These are phyloP conservation scores for Florisuga fusca DNA, from an alignment of 2,797 vertebrate species.

Conservation along the genomic window DNA sequence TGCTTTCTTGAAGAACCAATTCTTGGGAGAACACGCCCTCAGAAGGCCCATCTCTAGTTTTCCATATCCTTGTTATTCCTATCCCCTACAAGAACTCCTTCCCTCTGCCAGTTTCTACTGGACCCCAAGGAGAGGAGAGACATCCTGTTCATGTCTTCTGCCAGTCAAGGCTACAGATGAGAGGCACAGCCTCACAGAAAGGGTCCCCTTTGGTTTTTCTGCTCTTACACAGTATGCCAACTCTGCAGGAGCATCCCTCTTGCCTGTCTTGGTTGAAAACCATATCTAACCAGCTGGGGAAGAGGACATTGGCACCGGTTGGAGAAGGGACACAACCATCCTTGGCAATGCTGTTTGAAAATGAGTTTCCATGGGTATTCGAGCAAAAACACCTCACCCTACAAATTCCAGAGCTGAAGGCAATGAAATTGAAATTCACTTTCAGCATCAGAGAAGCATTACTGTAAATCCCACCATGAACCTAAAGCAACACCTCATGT, in stretches of 20 bases:
- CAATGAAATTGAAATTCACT: neutral
- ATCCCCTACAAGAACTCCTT: neutral
- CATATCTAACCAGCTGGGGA: accelerated
- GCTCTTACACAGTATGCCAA: neutral
- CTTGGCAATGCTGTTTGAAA: neutral
- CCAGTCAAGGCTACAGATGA: neutral
- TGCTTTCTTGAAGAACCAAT: neutral
- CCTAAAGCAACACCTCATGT: neutral
- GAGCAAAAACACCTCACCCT: neutral
- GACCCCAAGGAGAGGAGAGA: neutral
- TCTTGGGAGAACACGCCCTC: neutral
- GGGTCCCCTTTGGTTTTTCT: neutral
- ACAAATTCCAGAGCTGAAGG: neutral
- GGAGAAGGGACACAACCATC: neutral
- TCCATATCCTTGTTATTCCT: neutral
- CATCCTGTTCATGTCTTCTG: neutral
- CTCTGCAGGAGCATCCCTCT: neutral
- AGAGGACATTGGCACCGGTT: neutral
- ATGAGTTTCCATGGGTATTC: neutral
- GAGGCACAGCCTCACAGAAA: neutral
- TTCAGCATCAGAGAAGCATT: neutral
- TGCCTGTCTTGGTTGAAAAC: neutral
- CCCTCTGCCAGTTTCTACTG: neutral
- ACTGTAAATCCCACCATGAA: neutral
- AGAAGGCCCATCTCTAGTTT: neutral